Evolutionary conservation across 2,888 invertebrate species (phyloP), one percentile per base, ranked within the genome.

Genomic region (Stenodema calcarata): DNA sequence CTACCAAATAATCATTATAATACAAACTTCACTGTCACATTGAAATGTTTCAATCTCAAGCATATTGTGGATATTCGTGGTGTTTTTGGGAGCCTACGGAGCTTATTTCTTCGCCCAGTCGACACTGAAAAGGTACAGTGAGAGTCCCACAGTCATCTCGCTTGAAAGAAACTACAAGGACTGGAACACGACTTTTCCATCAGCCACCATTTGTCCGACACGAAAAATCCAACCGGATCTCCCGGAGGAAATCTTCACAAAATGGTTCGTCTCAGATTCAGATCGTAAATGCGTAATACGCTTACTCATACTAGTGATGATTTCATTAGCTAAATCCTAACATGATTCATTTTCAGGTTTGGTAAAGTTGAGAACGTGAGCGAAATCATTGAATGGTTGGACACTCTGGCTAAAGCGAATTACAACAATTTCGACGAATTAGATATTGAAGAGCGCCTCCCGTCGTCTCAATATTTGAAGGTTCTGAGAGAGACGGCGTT

Each of bases 141-240:
- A 89, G 44, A 89, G 89, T 44, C 90, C 90, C 9, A 90, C 90
- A 0, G 90, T 90, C 30, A 90, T 90, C 82, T 90, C 90, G 3
- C 89, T 90, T 89, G 90, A 90, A 50, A 88, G 89, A 28, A 89
- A 90, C 62, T 90, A 90, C 87, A 89, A 89, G 78, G 89, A 89
- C 7, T 90, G 90, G 90, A 89, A 90, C 87, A 90, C 90, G 0
- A 88, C 90, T 0, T 90, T 90, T 79, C 90, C 90, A 1, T 88
- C 90, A 0, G 85, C 89, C 1, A 90, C 90, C 1, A 88, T 90
- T 18, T 90, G 90, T 86, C 90, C 90, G 0, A 73, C 47, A 6
- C 54, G 78, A 7, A 89, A 89, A 47, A 86, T 88, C 9, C 87
- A 89, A 28, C 44, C 28, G 4, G 79, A 86, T 14, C 54, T 86